Conservation (phyloP, 2,888 invertebrate genomes). For the Epiblema foenella region DNA sequence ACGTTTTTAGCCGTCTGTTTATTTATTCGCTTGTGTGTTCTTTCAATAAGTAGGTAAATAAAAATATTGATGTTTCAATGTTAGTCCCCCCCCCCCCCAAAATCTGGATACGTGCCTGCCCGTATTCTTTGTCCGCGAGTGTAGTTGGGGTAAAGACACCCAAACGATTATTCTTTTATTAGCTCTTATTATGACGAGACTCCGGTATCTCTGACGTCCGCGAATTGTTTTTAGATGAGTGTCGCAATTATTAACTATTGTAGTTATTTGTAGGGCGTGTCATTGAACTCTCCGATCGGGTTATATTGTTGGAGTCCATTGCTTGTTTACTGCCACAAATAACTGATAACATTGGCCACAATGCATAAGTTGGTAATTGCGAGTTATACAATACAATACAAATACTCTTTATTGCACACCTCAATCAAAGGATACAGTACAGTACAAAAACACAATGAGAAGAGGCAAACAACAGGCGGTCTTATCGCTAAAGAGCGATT, state of each 20-base stretch:
- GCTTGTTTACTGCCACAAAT: background rate
- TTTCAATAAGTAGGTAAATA: too few relatives aligned
- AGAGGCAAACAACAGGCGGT: too few relatives aligned
- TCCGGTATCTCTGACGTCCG: constrained; percentile 26
- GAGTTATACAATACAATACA: background rate
- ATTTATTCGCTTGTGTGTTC: too few relatives aligned
- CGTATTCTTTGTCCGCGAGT: too few relatives aligned
- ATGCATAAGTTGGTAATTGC: background rate
- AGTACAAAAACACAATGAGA: too few relatives aligned
- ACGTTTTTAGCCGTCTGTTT: too few relatives aligned
- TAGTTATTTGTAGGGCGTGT: constrained; percentile 28
- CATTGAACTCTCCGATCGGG: constrained; percentile 28
- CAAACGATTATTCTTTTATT: background rate
- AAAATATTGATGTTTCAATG: too few relatives aligned
- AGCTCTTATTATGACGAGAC: background rate
- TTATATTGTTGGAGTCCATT: background rate
- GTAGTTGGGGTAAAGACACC: background rate
- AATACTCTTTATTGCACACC: too few relatives aligned
- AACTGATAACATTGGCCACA: background rate
- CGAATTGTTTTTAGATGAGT: constrained; percentile 26
- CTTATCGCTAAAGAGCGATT: too few relatives aligned
- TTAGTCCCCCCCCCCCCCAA: too few relatives aligned
- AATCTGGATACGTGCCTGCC: too few relatives aligned
- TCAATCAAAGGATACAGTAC: too few relatives aligned
- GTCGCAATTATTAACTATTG: constrained; percentile 17